Evolutionary conservation across 2,797 vertebrate genomes (phyloP).

Genomic region (Poecilia velifera): DNA sequence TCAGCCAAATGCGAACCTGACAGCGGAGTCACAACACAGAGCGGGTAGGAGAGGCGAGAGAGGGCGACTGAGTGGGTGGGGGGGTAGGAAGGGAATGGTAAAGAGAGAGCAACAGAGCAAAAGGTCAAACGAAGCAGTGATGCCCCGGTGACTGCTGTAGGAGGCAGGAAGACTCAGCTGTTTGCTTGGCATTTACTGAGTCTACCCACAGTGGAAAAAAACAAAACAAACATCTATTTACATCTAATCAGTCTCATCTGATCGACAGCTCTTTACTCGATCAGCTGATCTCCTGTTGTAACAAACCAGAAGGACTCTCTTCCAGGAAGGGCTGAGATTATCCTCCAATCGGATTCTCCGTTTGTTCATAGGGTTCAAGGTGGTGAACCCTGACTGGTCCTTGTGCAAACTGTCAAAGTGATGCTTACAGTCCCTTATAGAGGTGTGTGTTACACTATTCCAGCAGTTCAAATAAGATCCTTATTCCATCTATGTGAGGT

Average conservation of each 20-base stretch:
- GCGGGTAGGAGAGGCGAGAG: constrained; percentile 27
- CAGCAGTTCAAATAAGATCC: not conserved
- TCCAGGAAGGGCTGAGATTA: not conserved
- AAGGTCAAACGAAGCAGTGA: constrained; percentile 63
- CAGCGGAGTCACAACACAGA: constrained; percentile 66
- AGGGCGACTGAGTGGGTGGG: constrained; percentile 2
- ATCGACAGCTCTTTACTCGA: not conserved
- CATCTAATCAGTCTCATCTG: constrained; percentile 3
- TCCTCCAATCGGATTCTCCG: not conserved
- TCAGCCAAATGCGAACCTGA: constrained; percentile 42
- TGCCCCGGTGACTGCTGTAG: constrained; percentile 14
- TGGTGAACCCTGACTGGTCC: not conserved
- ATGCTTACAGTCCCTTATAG: not conserved
- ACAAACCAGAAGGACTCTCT: not conserved
- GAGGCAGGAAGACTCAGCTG: constrained; percentile 56
- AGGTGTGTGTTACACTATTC: not conserved
- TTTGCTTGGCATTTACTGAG: constrained; percentile 51
- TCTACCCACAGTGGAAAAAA: constrained; percentile 53
- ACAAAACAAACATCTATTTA: constrained; percentile 21
- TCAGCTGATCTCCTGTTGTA: not conserved
- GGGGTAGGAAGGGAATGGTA: not conserved
- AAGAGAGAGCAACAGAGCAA: constrained; percentile 32
- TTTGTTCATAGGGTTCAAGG: not conserved
- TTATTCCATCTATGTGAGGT: not conserved
- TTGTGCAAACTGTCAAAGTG: not conserved